phyloP scores from a whole-genome alignment of 2,113 vertebrate species.

The Oncorhynchus tshawytscha region DNA sequence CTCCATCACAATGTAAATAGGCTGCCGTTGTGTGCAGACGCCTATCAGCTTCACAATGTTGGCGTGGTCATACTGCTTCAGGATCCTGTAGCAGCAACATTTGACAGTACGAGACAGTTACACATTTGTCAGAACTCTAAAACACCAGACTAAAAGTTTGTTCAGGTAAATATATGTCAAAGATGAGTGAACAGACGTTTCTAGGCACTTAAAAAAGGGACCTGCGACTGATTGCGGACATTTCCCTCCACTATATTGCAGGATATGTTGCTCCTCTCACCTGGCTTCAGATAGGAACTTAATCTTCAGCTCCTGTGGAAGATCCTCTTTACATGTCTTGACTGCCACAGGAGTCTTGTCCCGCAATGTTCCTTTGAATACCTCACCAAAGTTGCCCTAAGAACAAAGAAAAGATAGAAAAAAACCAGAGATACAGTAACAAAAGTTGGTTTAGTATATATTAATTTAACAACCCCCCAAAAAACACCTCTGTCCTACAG shows the following conservation, averaged over 20 bases:
- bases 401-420: neutral
- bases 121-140: neutral
- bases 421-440: neutral
- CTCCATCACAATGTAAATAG: slow-evolving; percentile 99
- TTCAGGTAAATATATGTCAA: neutral
- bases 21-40: slow-evolving; percentile 95
- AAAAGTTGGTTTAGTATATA: neutral
- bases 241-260: too few relatives aligned
- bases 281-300: slow-evolving; percentile 96
- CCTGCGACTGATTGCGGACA: too few relatives aligned
- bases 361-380: slow-evolving; percentile 90
- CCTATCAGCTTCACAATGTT: slow-evolving; percentile 98
- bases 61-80: slow-evolving; percentile 97
- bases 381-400: slow-evolving; percentile 96
- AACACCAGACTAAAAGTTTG: neutral
- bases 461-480: neutral
- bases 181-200: neutral
- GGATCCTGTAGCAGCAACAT: slow-evolving; percentile 82
- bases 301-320: slow-evolving; percentile 94
- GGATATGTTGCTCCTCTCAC: slow-evolving; percentile 51
- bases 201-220: neutral
- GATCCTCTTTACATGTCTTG: slow-evolving; percentile 98
- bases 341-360: slow-evolving; percentile 92
- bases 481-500: neutral
- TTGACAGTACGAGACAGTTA: neutral